Base-by-base conservation (phyloP, 2,888 invertebrate species). In the Heliconius ethilla region DNA sequence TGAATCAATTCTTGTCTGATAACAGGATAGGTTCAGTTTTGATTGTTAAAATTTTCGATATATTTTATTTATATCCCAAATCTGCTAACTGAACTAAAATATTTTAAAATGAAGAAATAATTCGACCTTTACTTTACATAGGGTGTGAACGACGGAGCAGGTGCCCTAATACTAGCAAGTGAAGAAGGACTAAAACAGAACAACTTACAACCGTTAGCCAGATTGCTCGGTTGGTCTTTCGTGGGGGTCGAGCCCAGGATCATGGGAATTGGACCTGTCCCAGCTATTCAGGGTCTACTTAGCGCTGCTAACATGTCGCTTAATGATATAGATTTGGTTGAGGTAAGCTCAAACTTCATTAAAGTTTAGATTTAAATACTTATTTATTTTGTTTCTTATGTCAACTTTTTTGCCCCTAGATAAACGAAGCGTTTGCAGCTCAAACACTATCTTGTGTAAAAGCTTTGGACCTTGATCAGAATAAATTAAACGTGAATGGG, bases 131-230 rank as follows among this genome's bases (percentile, higher is more conserved):
- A 40, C 25, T 7, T 2, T 55, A 51, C 63, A 37, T 87, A 98
- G 98, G 99, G 99, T 82, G 97, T 99, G 85, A 97, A 97, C 87
- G 99, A 99, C 93, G 99, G 99, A 25, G 99, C 99, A 2, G 98
- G 97, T 7, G 97, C 98, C 40, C 94, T 99, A 1, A 95, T 99
- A 25, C 89, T 99, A 75, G 99, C 99, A 55, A 97, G 97, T 84
- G 99, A 99, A 91, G 97, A 96, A 80, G 98, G 99, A 0, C 95
- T 98, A 0, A 97, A 97, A 87, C 75, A 81, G 33, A 67, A 81
- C 37, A 96, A 96, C 82, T 94, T 99, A 70, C 98, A 96, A 86
- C 99, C 99, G 0, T 93, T 99, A 77, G 99, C 99, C 1, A 96
- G 99, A 79, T 94, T 99, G 27, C 97, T 98, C 7, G 98, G 97